phyloP scores from a whole-genome alignment of 2,888 invertebrate species.

The Drosophila engyochracea region DNA sequence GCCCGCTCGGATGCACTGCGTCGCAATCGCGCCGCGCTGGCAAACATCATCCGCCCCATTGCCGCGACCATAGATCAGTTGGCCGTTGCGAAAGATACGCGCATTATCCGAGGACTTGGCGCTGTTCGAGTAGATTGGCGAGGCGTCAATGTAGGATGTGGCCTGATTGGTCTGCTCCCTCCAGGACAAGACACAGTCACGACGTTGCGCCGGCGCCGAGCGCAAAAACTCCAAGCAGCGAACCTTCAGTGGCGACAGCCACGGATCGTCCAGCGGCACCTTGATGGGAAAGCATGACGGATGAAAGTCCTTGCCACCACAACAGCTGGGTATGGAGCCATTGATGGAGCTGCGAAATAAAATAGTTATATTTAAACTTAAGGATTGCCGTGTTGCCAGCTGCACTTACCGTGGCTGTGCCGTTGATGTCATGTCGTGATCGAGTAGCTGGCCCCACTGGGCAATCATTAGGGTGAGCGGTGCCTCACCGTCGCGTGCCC shows the following conservation, averaged over 20 bases:
- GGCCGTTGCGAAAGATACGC: constrained; percentile 91
- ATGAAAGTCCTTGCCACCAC: constrained; percentile 88
- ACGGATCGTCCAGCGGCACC: constrained; percentile 90
- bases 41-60: constrained; percentile 90
- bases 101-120: constrained; percentile 90
- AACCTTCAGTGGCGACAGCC: constrained; percentile 90
- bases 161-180: constrained; percentile 94
- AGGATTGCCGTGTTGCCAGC: background rate
- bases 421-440: constrained; percentile 94
- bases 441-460: constrained; percentile 97
- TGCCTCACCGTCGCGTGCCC: constrained; percentile 88
- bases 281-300: constrained; percentile 94
- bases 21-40: constrained; percentile 89
- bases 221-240: constrained; percentile 93
- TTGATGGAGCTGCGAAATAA: constrained; percentile 87
- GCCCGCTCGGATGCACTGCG: constrained; percentile 92
- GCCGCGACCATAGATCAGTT: constrained; percentile 89
- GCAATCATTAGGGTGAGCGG: constrained; percentile 92
- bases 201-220: constrained; percentile 92
- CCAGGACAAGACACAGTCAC: constrained; percentile 93
- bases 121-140: constrained; percentile 93
- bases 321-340: constrained; percentile 92
- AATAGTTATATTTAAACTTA: background rate
- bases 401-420: constrained; percentile 88
- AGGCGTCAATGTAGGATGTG: constrained; percentile 93